phyloP scores from a whole-genome alignment of 2,888 invertebrate species.

The Macrostomum cliftonense region DNA sequence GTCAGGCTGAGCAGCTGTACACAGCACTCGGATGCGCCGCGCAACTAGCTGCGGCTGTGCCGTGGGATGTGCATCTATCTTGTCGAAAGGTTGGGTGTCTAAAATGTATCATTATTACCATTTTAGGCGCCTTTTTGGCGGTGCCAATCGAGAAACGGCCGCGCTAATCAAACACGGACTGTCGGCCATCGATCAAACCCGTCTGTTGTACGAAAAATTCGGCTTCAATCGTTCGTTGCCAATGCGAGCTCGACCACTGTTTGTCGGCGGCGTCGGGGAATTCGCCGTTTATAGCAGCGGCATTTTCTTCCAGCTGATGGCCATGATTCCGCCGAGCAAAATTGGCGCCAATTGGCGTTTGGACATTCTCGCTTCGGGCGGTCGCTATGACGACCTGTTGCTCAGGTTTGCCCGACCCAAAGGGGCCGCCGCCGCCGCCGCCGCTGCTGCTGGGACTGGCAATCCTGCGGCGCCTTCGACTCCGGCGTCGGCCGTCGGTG shows the following conservation, averaged over 20 bases:
- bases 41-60: too few relatives aligned
- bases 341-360: constrained; percentile 39
- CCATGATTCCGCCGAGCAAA: constrained; percentile 40
- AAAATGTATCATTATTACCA: not conserved
- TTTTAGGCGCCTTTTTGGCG: too few relatives aligned
- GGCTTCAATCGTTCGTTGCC: constrained; percentile 43
- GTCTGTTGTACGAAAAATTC: not conserved
- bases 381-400: constrained; percentile 67
- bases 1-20: too few relatives aligned
- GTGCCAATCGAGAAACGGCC: too few relatives aligned
- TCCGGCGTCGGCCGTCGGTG: too few relatives aligned
- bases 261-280: constrained; percentile 45
- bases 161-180: too few relatives aligned
- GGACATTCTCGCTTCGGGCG: constrained; percentile 65
- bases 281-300: constrained; percentile 41
- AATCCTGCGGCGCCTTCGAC: too few relatives aligned
- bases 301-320: constrained; percentile 50
- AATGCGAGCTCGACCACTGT: constrained; percentile 46
- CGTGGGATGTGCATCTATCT: too few relatives aligned
- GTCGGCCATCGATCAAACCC: too few relatives aligned
- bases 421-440: not conserved
- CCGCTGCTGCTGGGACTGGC: not conserved
- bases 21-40: too few relatives aligned
- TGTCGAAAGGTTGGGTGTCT: too few relatives aligned
- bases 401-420: not conserved